Evolutionary conservation across 30 jellyfish, hydroid and myxozoan genomes (phyloP).

Genomic region (Aurelia sp.): DNA sequence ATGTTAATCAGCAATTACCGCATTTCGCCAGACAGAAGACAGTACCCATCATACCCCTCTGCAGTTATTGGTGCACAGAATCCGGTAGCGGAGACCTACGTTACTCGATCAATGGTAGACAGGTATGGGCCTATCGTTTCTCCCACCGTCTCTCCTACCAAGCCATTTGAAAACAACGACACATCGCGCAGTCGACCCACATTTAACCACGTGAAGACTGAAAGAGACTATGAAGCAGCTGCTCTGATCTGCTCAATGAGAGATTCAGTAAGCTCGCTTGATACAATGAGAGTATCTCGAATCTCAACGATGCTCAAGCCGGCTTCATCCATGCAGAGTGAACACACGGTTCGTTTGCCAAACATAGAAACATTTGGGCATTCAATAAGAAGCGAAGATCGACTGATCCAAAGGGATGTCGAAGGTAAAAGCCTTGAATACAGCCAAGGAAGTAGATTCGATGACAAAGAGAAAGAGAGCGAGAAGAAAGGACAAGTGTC

Average conservation of each 20-base stretch:
- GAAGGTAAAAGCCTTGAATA: neutral
- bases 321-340: constrained; percentile 5
- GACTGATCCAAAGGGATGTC: neutral
- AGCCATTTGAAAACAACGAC: constrained; percentile 22
- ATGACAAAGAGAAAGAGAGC: neutral
- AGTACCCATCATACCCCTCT: constrained; percentile 1
- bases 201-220: constrained; percentile 3
- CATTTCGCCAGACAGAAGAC: constrained; percentile 45
- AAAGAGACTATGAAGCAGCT: constrained; percentile 72
- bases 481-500: neutral
- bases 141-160: constrained; percentile 62
- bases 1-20: constrained; percentile 26
- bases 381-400: neutral
- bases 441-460: too few species aligned
- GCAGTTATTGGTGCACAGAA: constrained; percentile 1
- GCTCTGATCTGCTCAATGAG: constrained; percentile 64
- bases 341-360: neutral
- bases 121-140: constrained; percentile 71
- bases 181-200: neutral
- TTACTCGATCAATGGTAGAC: constrained; percentile 54
- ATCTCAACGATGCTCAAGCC: constrained; percentile 45
- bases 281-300: constrained; percentile 55
- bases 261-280: constrained; percentile 42
- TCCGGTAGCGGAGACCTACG: constrained; percentile 48
- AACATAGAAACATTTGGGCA: constrained; percentile 22